Percentiles rank a stretch among this genome's conserved stretches.
These are phyloP conservation scores for Ophthalmolycus amberensis DNA, from an alignment of 2,113 vertebrate species.

Conservation along the genomic window DNA sequence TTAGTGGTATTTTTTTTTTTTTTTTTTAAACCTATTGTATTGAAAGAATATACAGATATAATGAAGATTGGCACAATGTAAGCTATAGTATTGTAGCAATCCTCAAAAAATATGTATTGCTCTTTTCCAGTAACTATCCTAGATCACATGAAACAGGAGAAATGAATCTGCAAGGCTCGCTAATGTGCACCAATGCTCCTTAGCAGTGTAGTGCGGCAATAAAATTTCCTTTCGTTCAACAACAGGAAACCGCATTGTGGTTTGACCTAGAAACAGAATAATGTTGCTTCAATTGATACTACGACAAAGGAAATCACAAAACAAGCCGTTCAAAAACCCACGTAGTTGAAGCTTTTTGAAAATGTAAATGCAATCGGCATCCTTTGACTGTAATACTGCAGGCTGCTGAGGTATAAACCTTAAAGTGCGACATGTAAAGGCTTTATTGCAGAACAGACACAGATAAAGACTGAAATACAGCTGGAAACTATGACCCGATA, in stretches of 20 bases:
- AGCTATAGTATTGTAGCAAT: neutral
- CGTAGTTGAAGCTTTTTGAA: neutral
- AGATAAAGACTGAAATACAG: neutral
- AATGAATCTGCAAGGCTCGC: neutral
- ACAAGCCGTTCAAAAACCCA: neutral
- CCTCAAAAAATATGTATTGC: neutral
- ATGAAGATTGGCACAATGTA: neutral
- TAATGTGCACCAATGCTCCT: neutral
- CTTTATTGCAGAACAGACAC: neutral
- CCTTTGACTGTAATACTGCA: neutral
- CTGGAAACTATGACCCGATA: slow-evolving; percentile 6
- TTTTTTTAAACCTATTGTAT: neutral
- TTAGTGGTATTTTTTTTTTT: neutral
- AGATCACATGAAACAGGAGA: neutral
- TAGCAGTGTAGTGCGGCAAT: neutral
- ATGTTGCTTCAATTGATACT: neutral
- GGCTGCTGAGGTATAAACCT: neutral
- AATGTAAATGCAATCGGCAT: neutral
- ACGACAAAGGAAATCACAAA: neutral
- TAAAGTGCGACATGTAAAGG: neutral
- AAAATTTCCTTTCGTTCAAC: neutral
- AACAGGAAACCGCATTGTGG: slow-evolving; percentile 32
- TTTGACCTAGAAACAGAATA: slow-evolving; percentile 2
- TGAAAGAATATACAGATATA: neutral
- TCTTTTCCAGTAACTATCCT: neutral